Evolutionary conservation across 2,888 invertebrate species (phyloP).

Genomic region (Scaptomyza caliginosa): DNA sequence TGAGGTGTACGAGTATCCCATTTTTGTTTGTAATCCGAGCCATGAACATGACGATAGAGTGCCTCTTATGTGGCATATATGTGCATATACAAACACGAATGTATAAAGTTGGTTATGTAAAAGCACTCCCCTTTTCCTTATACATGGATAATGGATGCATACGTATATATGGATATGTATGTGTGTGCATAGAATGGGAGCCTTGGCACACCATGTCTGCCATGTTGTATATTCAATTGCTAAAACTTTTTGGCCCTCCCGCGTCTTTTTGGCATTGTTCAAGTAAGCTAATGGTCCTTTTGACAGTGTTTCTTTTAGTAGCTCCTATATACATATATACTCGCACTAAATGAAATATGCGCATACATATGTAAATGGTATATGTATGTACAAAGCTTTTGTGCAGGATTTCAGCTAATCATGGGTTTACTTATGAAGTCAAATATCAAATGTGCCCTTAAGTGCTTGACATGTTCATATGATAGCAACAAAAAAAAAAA

Average conservation of each 20-base stretch:
- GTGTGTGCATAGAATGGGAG: constrained; percentile 15
- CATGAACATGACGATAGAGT: constrained; percentile 58
- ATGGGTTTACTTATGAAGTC: constrained; percentile 53
- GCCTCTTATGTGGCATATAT: constrained; percentile 26
- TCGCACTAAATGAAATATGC: too few species aligned
- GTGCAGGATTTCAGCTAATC: constrained; percentile 54
- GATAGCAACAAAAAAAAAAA: constrained; percentile 7
- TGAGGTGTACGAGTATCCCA: constrained; percentile 30
- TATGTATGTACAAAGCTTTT: background rate
- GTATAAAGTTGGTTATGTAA: constrained; percentile 42
- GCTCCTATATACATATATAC: constrained; percentile 18
- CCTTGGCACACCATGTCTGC: constrained; percentile 45
- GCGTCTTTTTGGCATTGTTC: constrained; percentile 33
- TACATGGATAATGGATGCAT: background rate
- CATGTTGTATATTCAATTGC: constrained; percentile 67
- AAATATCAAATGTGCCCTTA: constrained; percentile 29
- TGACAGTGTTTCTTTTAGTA: constrained; percentile 63
- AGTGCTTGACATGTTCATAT: constrained; percentile 21
- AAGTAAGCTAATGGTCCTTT: constrained; percentile 70
- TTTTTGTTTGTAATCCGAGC: constrained; percentile 54
- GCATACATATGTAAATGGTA: too few species aligned
- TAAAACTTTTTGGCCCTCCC: constrained; percentile 31
- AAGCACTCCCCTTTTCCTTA: constrained; percentile 29
- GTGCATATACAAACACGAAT: background rate
- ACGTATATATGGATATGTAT: background rate